phyloP scores from a whole-genome alignment of 2,888 invertebrate genomes.

The Macrostomum cliftonense region DNA sequence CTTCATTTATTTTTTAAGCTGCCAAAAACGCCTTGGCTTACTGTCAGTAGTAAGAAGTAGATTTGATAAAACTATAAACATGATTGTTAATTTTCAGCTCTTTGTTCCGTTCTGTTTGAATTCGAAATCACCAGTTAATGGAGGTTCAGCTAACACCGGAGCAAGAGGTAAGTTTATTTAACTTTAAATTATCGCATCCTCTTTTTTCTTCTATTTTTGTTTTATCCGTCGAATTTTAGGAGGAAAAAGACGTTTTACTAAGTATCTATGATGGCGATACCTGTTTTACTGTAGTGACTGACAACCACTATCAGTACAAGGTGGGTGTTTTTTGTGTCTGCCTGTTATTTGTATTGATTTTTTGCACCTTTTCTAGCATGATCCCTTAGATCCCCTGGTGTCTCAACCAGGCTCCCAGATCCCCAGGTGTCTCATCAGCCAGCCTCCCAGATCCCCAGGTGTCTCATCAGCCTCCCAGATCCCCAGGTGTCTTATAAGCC shows the following conservation, averaged over 20 bases:
- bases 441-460: too few species aligned
- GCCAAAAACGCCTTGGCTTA: too few species aligned
- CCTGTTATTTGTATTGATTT: conserved; percentile 1
- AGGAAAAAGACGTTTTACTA: conserved; percentile 69
- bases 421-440: too few species aligned
- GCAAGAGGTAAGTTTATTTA: neutral
- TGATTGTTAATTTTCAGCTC: too few species aligned
- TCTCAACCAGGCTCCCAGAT: too few species aligned
- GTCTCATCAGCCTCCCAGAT: too few species aligned
- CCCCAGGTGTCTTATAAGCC: too few species aligned
- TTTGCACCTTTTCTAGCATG: conserved; percentile 4
- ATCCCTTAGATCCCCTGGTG: too few species aligned
- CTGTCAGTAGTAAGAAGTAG: too few species aligned
- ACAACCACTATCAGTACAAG: conserved; percentile 71
- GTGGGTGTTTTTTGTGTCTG: conserved; percentile 43
- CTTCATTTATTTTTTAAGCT: too few species aligned
- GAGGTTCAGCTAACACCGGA: neutral
- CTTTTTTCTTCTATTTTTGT: neutral
- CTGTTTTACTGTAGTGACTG: conserved; percentile 58
- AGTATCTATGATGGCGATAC: conserved; percentile 85
- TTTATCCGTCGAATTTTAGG: conserved; percentile 34
- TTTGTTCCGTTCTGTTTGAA: too few species aligned
- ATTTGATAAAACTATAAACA: too few species aligned
- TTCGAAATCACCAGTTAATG: neutral
- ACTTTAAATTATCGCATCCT: neutral